phyloP scores from a whole-genome alignment of 2,888 invertebrate species.

The Tenthredo notha region DNA sequence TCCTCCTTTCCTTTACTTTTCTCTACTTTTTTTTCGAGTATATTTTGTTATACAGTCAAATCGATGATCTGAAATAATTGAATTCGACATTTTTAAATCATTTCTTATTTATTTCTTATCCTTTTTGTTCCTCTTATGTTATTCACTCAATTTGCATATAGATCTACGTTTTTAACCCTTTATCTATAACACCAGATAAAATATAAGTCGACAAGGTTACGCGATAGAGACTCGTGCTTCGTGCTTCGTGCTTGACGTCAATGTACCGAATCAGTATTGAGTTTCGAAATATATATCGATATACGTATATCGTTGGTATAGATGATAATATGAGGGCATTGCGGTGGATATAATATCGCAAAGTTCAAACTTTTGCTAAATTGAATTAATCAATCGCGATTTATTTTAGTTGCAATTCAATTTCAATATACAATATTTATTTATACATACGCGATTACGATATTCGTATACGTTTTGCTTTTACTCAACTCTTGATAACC shows the following conservation, averaged over 20 bases:
- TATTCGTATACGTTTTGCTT: neutral
- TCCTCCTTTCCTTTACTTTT: neutral
- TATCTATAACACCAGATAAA: neutral
- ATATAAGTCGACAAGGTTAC: neutral
- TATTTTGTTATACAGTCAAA: neutral
- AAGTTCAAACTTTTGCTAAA: neutral
- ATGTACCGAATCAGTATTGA: neutral
- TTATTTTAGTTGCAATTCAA: neutral
- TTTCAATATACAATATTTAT: too few relatives aligned
- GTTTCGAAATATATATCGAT: neutral
- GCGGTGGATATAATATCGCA: neutral
- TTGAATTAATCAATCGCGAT: conserved; percentile 10
- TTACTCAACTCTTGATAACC: neutral
- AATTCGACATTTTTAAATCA: neutral
- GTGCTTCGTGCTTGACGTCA: neutral
- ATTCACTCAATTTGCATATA: neutral
- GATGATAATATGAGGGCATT: neutral
- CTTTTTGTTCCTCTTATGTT: neutral
- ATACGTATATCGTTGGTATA: neutral
- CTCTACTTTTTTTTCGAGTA: too few relatives aligned
- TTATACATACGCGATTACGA: too few relatives aligned
- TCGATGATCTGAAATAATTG: neutral
- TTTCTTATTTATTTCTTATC: neutral
- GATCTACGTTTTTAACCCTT: neutral
- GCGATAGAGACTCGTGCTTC: neutral